Percentiles rank a stretch among this genome's conserved stretches.
Conservation (phyloP, 2,888 invertebrate species). For the Marronus borbonicus region DNA sequence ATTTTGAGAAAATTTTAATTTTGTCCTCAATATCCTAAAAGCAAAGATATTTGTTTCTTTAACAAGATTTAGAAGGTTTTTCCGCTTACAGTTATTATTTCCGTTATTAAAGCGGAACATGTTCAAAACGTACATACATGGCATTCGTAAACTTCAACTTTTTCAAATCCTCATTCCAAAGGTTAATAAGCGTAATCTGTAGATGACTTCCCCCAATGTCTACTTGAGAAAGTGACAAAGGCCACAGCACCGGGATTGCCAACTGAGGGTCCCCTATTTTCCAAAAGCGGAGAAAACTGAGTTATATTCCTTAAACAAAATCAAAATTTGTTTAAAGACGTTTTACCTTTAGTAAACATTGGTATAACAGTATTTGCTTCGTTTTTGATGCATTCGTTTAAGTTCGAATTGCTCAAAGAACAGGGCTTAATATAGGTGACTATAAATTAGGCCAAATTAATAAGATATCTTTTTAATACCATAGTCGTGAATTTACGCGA, state of each 20-base stretch:
- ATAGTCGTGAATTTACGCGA: conserved; percentile 17
- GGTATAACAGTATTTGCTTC: conserved; percentile 16
- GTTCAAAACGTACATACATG: not conserved
- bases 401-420: conserved; percentile 26
- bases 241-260: conserved; percentile 37
- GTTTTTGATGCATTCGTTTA: conserved; percentile 31
- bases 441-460: conserved; percentile 9
- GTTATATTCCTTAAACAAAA: too few relatives aligned
- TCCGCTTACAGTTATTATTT: too few relatives aligned
- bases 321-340: not conserved
- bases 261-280: conserved; percentile 42
- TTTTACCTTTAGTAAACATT: not conserved
- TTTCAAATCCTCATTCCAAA: not conserved
- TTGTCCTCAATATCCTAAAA: too few relatives aligned
- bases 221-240: conserved; percentile 35
- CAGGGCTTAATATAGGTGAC: conserved; percentile 44
- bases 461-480: not conserved
- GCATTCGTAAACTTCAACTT: not conserved
- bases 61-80: too few relatives aligned
- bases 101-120: too few relatives aligned
- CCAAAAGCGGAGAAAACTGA: too few relatives aligned
- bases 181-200: conserved; percentile 27
- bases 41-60: too few relatives aligned
- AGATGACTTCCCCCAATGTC: conserved; percentile 34
- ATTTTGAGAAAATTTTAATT: too few relatives aligned